Base-by-base conservation (phyloP, 2,113 vertebrate species). In the Brachirus orientalis region DNA sequence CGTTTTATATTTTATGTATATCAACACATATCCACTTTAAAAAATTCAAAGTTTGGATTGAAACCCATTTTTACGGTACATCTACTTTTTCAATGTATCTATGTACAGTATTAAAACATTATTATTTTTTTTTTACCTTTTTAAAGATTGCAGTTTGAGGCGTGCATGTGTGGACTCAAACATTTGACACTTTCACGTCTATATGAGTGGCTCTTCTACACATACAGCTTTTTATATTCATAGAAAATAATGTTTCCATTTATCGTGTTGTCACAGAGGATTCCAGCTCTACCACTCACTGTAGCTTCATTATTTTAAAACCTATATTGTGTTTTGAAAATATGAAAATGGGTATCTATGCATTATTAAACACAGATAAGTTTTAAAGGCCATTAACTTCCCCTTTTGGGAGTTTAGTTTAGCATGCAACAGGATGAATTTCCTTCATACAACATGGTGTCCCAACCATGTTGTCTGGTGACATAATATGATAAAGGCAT, bases 401-500 rank as follows among this genome's bases (percentile, higher is more conserved):
- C 6, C 28, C 28, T 28, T 6, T 28, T n/a, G n/a, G n/a, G n/a
- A n/a, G 28, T 28, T 6, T 3, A 28, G 28, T 28, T 3, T 28
- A 28, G 28, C 28, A 6, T 28, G 28, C 2, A 6, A 7, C 22
- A 14, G 17, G 35, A 35, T 33, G 58, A 63, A 48, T 11, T 6
- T 1, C 28, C 36, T 13, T 55, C 41, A 7, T 54, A 38, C 61
- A 37, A 16, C 51, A 1, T 0, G 4, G 13, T 6, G n/a, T n/a
- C n/a, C 1, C 8, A 8, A n/a, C n/a, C n/a, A n/a, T n/a, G n/a
- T n/a, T n/a, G 20, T 44, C 38, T 37, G 1, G 22, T 13, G 52
- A 13, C 74, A 17, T 51, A 17, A 10, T 22, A 69, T 18, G 65
- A 75, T 8, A 18, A 65, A 61, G 19, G 33, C 47, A 51, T 12